Base-by-base conservation (phyloP, 2,113 vertebrate species). In the Ageneiosus marmoratus region DNA sequence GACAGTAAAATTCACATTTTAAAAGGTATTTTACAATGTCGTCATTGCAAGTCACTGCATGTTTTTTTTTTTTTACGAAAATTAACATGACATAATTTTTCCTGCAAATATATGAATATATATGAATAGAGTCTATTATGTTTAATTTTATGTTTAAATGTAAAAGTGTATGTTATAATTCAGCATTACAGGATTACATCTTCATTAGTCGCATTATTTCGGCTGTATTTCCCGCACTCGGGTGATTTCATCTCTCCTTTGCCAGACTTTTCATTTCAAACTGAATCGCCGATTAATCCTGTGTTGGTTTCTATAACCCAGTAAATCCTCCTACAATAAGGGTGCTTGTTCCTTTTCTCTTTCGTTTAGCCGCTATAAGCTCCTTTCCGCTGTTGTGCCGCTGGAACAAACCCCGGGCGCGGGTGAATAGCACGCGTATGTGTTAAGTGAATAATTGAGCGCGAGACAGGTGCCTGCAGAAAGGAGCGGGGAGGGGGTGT, bases 1-100 rank as follows among this genome's bases (percentile, higher is more conserved):
- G 93, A 96, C 95, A 97, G 97, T 98, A 97, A 97, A 98, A 96
- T 92, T 95, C 95, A 95, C 96, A 95, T 96, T 96, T 97, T 94
- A 94, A 94, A 95, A 92, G 93, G 89, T 90, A 69, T 83, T 87
- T 81, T 88, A 87, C 89, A 84, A 91, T 92, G 90, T 93, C 79
- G 80, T 93, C 91, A 91, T 92, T 91, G 81, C 60, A 82, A 37
- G 76, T 58, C 50, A 46, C 18, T 41, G 12, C 65, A n/a, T 48
- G 29, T 4, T 51, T 0, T 12, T 11, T 12, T 11, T 60, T 24
- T 60, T n/a, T 27, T 9, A n/a, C 1, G 15, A 63, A 32, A 12
- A 2, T 69, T 4, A 24, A n/a, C 24, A 62, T 62, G 12, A 29
- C 60, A 5, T 34, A 7, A 22, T 18, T 20, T 37, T 37, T 22